phyloP scores from a whole-genome alignment of 2,113 vertebrate genomes.

The Mormoops blainvillei region DNA sequence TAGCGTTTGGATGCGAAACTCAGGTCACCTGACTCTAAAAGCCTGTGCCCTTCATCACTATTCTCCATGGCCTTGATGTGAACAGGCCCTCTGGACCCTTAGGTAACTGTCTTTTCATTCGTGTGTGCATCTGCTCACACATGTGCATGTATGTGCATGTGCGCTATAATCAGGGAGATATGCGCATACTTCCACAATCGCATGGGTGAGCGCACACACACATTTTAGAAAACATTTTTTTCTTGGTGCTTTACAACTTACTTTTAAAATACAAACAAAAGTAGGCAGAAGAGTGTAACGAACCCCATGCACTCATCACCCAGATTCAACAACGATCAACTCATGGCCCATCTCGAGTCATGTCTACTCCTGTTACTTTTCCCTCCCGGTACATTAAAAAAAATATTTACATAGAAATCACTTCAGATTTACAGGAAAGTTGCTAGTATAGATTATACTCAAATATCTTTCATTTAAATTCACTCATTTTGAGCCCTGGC shows the following conservation, averaged over 20 bases:
- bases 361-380: not conserved
- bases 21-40: not conserved
- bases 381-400: not conserved
- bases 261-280: not conserved
- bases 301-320: not conserved
- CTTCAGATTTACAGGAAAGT: not conserved
- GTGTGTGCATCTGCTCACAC: not conserved
- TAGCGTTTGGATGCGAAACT: not conserved
- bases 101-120: not conserved
- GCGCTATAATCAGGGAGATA: not conserved
- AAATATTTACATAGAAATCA: not conserved
- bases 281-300: not conserved
- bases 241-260: not conserved
- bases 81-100: not conserved
- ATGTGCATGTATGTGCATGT: not conserved
- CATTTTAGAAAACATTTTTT: not conserved
- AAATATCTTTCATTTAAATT: not conserved
- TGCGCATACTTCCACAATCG: not conserved
- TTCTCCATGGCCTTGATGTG: not conserved
- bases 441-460: not conserved
- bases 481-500: not conserved
- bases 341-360: not conserved
- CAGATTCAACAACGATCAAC: not conserved
- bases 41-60: not conserved
- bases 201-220: not conserved